Base-by-base conservation (phyloP, 2,797 vertebrate genomes). In the Novumbra hubbsi region DNA sequence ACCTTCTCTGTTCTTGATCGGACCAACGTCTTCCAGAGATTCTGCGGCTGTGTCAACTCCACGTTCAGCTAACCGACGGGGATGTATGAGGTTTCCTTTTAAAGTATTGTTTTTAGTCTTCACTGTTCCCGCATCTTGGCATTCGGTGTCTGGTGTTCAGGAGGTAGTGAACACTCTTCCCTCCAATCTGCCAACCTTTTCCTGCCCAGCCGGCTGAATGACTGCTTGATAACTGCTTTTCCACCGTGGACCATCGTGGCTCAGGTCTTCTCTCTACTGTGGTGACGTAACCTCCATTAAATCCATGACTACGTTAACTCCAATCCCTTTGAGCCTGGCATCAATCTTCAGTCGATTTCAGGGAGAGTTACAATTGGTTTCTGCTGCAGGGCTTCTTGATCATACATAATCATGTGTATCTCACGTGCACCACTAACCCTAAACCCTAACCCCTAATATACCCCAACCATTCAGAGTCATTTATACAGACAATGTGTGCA, bases 321-420 rank as follows among this genome's bases (percentile, higher is more conserved):
- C 66, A 52, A 68, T 70, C 75, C 32, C 72, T 60, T 75, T 52
- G 72, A 79, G 79, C 78, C 77, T 81, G 80, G 77, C 73, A 77
- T 78, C 28, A 15, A 57, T 73, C 50, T 74, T 32, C 66, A 66
- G 50, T 9, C 72, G 72, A 74, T 70, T 62, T 72, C 57, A 21
- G 77, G 83, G 81, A 86, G 78, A 80, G 76, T 48, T 79, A 41
- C 85, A 79, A 83, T 84, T 79, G 80, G 79, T 70, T 78, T 67
- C 27, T 76, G 70, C 76, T 82, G 74, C 49, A 72, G 64, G 70
- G 16, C 76, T 74, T 76, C 70, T 75, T 80, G 75, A 73, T 77
- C 62, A 75, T 75, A 67, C 5, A 15, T 28, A 15, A 34, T 83
- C 73, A 77, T 83, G 81, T 24, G 65, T 32, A 7, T 32, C 49